A percentile compares a stretch with the other conserved stretches of the same genome.
phyloP scores from a whole-genome alignment of 2,888 invertebrate species.

The Xanthia togata region DNA sequence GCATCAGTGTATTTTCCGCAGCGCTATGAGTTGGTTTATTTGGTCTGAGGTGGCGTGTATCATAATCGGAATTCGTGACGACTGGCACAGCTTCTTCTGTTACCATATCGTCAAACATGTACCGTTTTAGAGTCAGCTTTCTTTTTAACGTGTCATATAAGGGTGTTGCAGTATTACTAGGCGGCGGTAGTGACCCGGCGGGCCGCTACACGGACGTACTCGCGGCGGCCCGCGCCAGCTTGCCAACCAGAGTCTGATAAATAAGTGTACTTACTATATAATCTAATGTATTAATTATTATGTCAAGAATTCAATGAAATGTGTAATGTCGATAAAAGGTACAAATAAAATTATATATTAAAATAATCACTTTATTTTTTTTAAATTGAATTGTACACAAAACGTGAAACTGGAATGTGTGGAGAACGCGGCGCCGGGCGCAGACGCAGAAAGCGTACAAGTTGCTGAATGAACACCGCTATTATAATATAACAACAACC shows the following conservation, averaged over 20 bases:
- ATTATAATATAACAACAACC: no score
- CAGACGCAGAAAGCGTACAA: neutral
- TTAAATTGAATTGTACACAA: conserved; percentile 70
- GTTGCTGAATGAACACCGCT: neutral
- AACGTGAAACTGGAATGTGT: conserved; percentile 64
- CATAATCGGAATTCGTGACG: neutral
- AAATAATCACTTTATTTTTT: conserved; percentile 77
- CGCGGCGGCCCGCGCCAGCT: conserved; percentile 67
- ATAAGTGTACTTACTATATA: conserved; percentile 70
- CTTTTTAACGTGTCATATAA: conserved; percentile 47
- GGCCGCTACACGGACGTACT: neutral
- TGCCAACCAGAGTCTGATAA: conserved; percentile 86
- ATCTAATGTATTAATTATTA: conserved; percentile 62
- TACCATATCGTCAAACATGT: conserved; percentile 47
- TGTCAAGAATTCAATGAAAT: conserved; percentile 71
- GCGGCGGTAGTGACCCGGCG: neutral
- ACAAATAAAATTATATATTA: conserved; percentile 79
- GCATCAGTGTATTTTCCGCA: no score
- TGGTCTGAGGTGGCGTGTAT: neutral
- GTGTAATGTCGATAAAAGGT: conserved; percentile 73
- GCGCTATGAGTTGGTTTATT: no score
- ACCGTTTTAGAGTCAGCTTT: conserved; percentile 29
- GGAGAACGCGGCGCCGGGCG: conserved; percentile 2
- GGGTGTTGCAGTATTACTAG: conserved; percentile 31
- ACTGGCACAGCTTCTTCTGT: conserved; percentile 40